Conservation (phyloP, 2,113 vertebrate species). For the Centropus bengalensis region DNA sequence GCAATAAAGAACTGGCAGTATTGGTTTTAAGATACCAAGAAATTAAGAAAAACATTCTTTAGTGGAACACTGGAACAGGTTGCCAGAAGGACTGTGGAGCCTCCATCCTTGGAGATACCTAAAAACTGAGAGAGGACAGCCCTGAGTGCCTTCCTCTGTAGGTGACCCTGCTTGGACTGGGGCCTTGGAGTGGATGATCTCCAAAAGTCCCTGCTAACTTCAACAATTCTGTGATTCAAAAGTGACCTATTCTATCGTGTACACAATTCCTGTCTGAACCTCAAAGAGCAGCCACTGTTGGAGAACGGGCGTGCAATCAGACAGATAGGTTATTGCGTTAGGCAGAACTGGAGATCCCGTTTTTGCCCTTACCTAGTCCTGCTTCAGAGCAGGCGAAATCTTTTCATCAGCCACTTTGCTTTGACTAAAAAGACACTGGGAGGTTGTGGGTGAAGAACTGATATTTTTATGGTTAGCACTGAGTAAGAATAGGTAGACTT, state of each 20-base stretch:
- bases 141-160: not conserved
- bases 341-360: not conserved
- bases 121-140: not conserved
- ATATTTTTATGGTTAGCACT: not conserved
- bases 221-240: not conserved
- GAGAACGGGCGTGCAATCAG: not conserved
- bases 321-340: not conserved
- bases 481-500: not conserved
- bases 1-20: not conserved
- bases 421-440: not conserved
- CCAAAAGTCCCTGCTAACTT: not conserved
- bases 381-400: not conserved
- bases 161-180: not conserved
- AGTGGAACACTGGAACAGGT: not conserved
- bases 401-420: not conserved
- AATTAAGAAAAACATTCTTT: not conserved
- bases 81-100: not conserved
- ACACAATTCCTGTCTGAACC: not conserved
- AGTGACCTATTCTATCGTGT: not conserved
- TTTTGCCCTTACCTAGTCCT: not conserved
- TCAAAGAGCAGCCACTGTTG: not conserved
- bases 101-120: not conserved
- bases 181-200: not conserved
- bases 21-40: not conserved
- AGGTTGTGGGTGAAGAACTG: not conserved